Conservation (phyloP, 1,140 invertebrate genomes). For the Maniola jurtina region DNA sequence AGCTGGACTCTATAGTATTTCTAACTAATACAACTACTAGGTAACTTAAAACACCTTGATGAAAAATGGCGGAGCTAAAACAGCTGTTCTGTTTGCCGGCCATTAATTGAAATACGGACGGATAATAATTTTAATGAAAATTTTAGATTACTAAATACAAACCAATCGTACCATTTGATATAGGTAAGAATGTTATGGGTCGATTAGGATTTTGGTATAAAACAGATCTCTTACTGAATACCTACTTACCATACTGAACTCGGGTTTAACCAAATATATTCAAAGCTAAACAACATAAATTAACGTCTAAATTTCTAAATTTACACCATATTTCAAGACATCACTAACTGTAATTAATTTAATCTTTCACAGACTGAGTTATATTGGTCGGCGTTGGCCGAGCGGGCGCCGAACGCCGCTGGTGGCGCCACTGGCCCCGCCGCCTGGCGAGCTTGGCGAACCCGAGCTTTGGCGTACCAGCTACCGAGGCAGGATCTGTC, state of each 20-base stretch:
- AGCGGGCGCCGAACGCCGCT: slow-evolving; percentile 73
- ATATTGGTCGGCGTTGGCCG: slow-evolving; percentile 69
- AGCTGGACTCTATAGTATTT: slow-evolving; percentile 91
- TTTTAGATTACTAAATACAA: too few relatives aligned
- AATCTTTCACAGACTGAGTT: slow-evolving; percentile 78
- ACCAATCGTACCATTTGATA: too few relatives aligned
- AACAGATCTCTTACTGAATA: too few relatives aligned
- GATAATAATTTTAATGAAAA: too few relatives aligned
- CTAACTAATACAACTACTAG: too few relatives aligned
- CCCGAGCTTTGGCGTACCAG: slow-evolving; percentile 86
- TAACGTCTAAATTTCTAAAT: slow-evolving; percentile 6
- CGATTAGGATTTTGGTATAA: too few relatives aligned
- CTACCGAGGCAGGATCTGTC: slow-evolving; percentile 97
- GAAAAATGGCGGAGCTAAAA: too few relatives aligned
- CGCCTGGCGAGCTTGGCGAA: slow-evolving; percentile 72
- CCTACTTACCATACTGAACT: background rate
- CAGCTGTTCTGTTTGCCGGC: too few relatives aligned
- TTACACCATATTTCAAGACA: slow-evolving; percentile 1
- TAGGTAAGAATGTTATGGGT: too few relatives aligned
- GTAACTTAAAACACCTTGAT: too few relatives aligned
- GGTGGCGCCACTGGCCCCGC: slow-evolving; percentile 87
- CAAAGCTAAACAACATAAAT: slow-evolving; percentile 7
- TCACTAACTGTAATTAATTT: slow-evolving; percentile 8
- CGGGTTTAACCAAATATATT: slow-evolving; percentile 6
- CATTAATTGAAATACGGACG: too few relatives aligned